Base-by-base conservation (phyloP, 2,113 vertebrate genomes). In the Tragelaphus imberbis region DNA sequence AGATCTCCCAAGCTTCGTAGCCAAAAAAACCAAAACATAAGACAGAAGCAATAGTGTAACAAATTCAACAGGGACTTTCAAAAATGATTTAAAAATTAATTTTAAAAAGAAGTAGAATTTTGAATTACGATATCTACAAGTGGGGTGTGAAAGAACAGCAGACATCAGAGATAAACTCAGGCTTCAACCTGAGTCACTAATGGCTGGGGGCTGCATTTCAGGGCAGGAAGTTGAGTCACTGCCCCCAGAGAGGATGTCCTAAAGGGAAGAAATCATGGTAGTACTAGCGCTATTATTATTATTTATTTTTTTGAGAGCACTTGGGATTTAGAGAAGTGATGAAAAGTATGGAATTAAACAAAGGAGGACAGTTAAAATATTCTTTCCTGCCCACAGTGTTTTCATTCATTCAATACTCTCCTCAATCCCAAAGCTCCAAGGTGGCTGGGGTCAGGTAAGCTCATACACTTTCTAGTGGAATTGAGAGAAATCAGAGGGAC, bases 161-260 rank as follows among this genome's bases (percentile, higher is more conserved):
- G 59, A 75, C 16, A 36, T 85, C 53, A 33, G 55, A 82, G 63
- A 59, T 88, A 55, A 71, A 88, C 30, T 56, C 56, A 23, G 49
- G 28, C 13, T 93, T 77, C 61, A 68, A 19, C 3, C 27, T 16
- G 79, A 56, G 47, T 27, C 49, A 93, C 23, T 28, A 21, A 58
- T 27, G 82, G 13, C 55, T 68, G 27, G 53, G 9, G 47, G 15
- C 0, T 1, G 59, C 53, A 19, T 36, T 93, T 58, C 19, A 63
- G 27, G 16, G 36, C 44, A 94, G 84, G 96, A 92, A 86, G 56
- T 2, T 56, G 79, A 95, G 61, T 80, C 91, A 58, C 30, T 15
- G 9, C 49, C 53, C 55, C 17, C 3, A n/a, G 58, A 84, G 10
- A 59, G 82, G 51, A 82, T 68, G 12, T 19, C 44, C 12, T 3